Conservation (phyloP, 2,888 invertebrate species). For the Drosophila mulleri region DNA sequence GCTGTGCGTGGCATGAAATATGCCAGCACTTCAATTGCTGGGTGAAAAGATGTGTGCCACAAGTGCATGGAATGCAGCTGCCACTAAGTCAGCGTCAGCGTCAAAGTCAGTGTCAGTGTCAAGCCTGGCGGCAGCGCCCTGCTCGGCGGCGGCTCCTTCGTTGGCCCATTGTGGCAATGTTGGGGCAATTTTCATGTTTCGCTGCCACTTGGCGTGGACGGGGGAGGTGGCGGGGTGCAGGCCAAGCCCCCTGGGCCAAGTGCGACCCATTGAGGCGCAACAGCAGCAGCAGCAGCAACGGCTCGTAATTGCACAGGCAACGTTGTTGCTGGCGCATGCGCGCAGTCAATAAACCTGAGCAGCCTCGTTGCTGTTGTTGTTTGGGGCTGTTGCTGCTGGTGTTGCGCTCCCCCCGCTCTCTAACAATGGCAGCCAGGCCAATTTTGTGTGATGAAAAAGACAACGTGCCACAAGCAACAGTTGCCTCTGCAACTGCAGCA, state of each 20-base stretch:
- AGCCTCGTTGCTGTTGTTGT: conserved; percentile 49
- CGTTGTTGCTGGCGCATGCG: conserved; percentile 40
- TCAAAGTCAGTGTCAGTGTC: conserved; percentile 30
- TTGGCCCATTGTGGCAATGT: conserved; percentile 32
- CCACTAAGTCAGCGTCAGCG: conserved; percentile 18
- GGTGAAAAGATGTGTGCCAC: conserved; percentile 77
- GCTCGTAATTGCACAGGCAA: conserved; percentile 64
- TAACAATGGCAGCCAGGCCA: conserved; percentile 50
- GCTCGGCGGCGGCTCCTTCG: conserved; percentile 7
- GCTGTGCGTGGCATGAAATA: conserved; percentile 2
- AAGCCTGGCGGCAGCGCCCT: conserved; percentile 28
- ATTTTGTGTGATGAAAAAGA: conserved; percentile 44
- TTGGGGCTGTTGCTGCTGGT: conserved; percentile 25
- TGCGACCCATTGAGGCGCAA: conserved; percentile 54
- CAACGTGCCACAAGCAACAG: conserved; percentile 18
- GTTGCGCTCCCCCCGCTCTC: conserved; percentile 16
- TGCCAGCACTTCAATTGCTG: conserved; percentile 48
- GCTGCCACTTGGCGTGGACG: background rate
- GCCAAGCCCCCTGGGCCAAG: conserved; percentile 24
- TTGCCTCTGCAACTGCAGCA: conserved; percentile 44
- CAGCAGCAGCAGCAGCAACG: background rate
- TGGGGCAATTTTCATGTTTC: conserved; percentile 26
- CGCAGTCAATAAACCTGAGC: conserved; percentile 72
- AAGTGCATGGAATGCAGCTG: conserved; percentile 46
- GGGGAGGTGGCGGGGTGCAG: background rate